Percentiles rank a stretch among this genome's conserved stretches.
Conservation (phyloP, 2,888 invertebrate genomes). For the Cryptocephalus moraei region DNA sequence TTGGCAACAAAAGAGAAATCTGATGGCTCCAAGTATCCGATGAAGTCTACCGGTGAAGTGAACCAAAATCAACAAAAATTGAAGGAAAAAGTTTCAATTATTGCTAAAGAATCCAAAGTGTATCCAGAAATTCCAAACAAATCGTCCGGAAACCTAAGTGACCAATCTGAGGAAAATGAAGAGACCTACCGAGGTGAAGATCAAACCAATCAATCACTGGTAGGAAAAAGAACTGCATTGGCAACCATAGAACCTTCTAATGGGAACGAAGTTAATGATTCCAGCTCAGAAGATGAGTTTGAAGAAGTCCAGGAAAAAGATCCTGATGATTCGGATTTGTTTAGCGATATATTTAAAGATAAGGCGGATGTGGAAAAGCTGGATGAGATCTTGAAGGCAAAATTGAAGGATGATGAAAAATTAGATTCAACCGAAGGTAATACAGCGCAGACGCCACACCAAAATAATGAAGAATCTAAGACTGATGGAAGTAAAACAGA, state of each 20-base stretch:
- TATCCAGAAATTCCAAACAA: no score
- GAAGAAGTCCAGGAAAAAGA: constrained; percentile 29
- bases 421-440: constrained; percentile 2
- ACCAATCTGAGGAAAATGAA: no score
- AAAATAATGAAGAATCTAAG: background rate
- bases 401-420: constrained; percentile 1
- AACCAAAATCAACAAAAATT: no score
- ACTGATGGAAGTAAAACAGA: background rate
- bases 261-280: background rate
- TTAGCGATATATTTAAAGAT: constrained; percentile 56
- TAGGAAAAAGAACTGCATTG: no score
- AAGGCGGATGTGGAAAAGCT: background rate
- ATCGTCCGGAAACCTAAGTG: no score
- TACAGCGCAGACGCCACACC: background rate
- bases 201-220: no score
- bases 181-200: no score
- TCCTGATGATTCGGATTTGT: constrained; percentile 48
- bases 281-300: background rate
- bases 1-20: no score
- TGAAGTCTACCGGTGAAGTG: no score
- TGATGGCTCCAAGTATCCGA: no score
- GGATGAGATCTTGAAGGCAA: constrained; percentile 2
- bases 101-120: no score
- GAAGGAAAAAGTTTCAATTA: no score
- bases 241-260: constrained; percentile 1